A percentile compares a stretch with the other conserved stretches of the same genome.
Conservation (phyloP, 2,113 vertebrate species). For the Antechinus stuartii region DNA sequence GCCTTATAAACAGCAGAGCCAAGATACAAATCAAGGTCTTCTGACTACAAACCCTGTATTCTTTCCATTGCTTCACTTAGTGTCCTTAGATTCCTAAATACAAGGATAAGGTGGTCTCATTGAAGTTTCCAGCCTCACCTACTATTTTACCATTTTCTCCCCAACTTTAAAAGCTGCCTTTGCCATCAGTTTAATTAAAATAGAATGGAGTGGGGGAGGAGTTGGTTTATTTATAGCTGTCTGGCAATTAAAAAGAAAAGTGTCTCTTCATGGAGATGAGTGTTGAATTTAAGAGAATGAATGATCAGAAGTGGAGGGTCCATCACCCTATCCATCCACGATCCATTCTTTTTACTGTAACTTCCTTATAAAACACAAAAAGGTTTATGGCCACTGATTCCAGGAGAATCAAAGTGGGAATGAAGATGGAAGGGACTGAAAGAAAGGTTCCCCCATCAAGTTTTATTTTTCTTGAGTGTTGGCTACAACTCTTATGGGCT, state of each 20-base stretch:
- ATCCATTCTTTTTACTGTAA: neutral
- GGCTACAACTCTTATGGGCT: neutral
- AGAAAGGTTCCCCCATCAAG: neutral
- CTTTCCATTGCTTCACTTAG: neutral
- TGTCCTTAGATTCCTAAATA: neutral
- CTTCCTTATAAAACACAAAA: neutral
- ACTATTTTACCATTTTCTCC: neutral
- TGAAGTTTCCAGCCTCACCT: neutral
- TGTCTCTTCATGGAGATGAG: neutral
- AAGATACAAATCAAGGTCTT: neutral
- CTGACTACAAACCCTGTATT: neutral
- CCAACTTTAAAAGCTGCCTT: neutral
- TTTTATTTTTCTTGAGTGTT: constrained; percentile 16
- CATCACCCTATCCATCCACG: neutral
- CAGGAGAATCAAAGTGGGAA: neutral
- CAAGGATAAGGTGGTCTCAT: neutral
- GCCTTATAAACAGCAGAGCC: neutral
- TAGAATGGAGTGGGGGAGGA: neutral
- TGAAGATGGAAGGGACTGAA: neutral
- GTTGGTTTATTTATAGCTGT: neutral
- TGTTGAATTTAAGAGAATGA: neutral
- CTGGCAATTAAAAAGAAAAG: neutral
- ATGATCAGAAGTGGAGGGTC: neutral
- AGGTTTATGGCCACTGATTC: neutral
- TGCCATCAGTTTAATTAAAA: neutral